phyloP scores from a whole-genome alignment of 2,888 invertebrate genomes.

The Oeneis ivallda region DNA sequence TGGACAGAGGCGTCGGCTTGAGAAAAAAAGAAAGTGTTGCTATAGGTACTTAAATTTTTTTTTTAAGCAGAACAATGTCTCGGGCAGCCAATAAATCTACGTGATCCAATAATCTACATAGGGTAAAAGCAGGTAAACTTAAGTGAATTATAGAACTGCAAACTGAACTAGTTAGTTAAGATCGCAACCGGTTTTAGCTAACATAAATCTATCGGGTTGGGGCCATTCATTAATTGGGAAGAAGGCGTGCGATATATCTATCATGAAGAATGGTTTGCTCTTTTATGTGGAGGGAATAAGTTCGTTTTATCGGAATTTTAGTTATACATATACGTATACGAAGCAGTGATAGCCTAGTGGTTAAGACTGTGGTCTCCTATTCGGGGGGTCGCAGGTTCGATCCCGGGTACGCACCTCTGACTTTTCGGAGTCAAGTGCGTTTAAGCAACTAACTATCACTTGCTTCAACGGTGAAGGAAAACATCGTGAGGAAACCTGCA shows the following conservation, averaged over 20 bases:
- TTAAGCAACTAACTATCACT: no score
- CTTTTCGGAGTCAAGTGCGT: no score
- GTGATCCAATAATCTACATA: slow-evolving; percentile 14
- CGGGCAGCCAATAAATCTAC: slow-evolving; percentile 3
- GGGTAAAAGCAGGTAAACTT: slow-evolving; percentile 28
- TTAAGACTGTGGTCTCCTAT: no score
- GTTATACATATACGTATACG: no score
- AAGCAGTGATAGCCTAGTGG: no score
- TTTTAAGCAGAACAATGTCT: neutral
- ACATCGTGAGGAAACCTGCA: no score
- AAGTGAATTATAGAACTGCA: slow-evolving; percentile 29
- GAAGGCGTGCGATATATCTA: slow-evolving; percentile 24
- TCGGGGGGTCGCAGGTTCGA: no score
- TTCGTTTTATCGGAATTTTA: neutral
- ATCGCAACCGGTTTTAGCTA: slow-evolving; percentile 31
- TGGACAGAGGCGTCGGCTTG: no score
- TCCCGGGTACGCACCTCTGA: no score
- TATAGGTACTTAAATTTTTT: neutral
- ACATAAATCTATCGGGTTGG: slow-evolving; percentile 31
- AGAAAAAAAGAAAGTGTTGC: neutral
- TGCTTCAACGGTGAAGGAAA: no score
- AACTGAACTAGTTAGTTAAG: slow-evolving; percentile 34
- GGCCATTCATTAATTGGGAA: slow-evolving; percentile 33
- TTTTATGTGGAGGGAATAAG: slow-evolving; percentile 12
- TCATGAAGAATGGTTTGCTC: slow-evolving; percentile 20